Evolutionary conservation across 2,797 vertebrate species (phyloP), one percentile per base, ranked within the genome.

Genomic region (Todus mexicanus): DNA sequence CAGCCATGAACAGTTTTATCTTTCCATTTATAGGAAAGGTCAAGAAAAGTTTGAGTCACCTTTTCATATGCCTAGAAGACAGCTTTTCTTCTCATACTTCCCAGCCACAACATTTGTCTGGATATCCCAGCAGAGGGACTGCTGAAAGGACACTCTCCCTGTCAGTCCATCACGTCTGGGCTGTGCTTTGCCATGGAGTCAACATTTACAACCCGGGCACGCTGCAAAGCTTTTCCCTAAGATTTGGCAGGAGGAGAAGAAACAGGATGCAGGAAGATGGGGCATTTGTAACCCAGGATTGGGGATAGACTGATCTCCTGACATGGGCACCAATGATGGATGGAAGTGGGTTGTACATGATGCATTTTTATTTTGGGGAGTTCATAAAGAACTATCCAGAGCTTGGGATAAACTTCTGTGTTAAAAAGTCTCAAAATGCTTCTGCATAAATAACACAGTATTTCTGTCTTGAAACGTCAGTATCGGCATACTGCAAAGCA

Each of bases 11-110:
- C 0, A 37, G 70, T 47, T 95, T 80, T 85, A 85, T 75, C 78
- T 89, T 95, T 89, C 81, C 75, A 43, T 95, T 90, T 89, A 69
- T 80, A 93, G 87, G 51, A 83, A 83, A 92, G 93, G 75, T 94
- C 87, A 84, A 85, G 73, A 59, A 69, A 84, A 84, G 47, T 57
- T 63, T 48, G 54, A 87, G 69, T 35, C 81, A 87, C 82, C 75
- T 93, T 92, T 84, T 82, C 64, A 66, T 59, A n/a, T 0, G 56
- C 50, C 37, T 86, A 64, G 56, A 80, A 83, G 68, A 69, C 50
- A 74, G 74, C 64, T 83, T 91, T 84, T 83, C 66, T 75, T 83
- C 66, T 77, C 54, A 23, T 57, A 2, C 57, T 72, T 87, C 59
- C 75, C 92, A 94, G 84, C 61, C 87, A 92, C 69, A 92, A 77